Evolutionary conservation across 1,140 invertebrate genomes (phyloP), one percentile per base, ranked within the genome.

Genomic region (Penaeus japonicus): DNA sequence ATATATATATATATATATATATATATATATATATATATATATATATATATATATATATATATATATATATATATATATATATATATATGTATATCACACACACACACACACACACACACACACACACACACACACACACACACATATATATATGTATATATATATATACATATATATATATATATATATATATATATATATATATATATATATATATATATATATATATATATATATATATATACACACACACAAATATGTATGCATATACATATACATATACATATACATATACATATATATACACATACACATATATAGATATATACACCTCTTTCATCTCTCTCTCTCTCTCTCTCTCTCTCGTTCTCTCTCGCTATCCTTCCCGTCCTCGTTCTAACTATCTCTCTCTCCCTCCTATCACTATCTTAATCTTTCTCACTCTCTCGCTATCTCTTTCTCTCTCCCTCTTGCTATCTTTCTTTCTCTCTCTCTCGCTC

Each of bases 1-100:
- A 70, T 70, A 70, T 70, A 70, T 70, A 70, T 70, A 70, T 70
- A 70, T 70, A 70, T 70, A 70, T 70, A 70, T 70, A 70, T 70
- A 70, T 70, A 70, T 70, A 70, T 70, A 70, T 70, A 70, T 70
- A 70, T 70, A 70, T n/a, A 70, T 70, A 70, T 70, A 70, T 70
- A 70, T 70, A 70, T 65, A 65, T 65, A 65, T 65, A 20, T 20
- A 65, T 65, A 65, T 65, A 65, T 20, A 65, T 15, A 65, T 65
- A 65, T 65, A 65, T 65, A 20, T 65, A 65, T 65, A 65, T 65
- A 20, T 20, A 65, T 65, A 65, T 20, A 65, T 20, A 65, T 20
- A 65, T 20, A 65, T 20, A 65, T 20, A 65, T 20, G 20, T 1
- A 65, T 1, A 65, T 20, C 12, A 70, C n/a, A 70, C 18, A 70